Evolutionary conservation across 2,888 invertebrate species (phyloP).

Genomic region (Andrena bicolor): DNA sequence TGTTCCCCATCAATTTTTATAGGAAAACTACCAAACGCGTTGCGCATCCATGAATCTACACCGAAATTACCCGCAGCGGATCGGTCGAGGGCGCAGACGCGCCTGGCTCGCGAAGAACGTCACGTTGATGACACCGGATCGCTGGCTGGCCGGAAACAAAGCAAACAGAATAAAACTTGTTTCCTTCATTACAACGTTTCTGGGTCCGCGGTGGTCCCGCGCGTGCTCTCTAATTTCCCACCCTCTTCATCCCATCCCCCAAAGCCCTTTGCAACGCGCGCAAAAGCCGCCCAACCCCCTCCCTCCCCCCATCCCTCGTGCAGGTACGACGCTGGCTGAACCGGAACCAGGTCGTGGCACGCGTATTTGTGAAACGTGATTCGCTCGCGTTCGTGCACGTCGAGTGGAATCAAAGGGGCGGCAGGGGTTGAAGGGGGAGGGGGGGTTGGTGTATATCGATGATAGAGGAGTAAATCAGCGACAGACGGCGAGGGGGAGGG

Average conservation of each 20-base stretch:
- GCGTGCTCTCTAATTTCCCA: conserved; percentile 52
- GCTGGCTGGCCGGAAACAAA: conserved; percentile 26
- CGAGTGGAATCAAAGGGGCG: conserved; percentile 41
- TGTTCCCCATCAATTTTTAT: not conserved
- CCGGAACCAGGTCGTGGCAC: conserved; percentile 44
- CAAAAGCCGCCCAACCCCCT: conserved; percentile 5
- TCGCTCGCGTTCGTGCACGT: conserved; percentile 47
- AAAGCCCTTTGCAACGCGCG: conserved; percentile 27
- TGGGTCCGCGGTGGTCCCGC: conserved; percentile 14
- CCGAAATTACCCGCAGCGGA: not conserved
- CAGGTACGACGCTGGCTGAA: conserved; percentile 38
- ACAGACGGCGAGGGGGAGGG: not conserved
- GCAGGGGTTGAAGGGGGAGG: no score
- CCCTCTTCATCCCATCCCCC: conserved; percentile 30
- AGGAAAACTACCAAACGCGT: not conserved
- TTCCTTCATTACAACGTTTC: conserved; percentile 55
- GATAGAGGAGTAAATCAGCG: conserved; percentile 47
- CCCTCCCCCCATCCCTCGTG: not conserved
- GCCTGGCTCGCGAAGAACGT: conserved; percentile 9
- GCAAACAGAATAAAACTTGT: conserved; percentile 54
- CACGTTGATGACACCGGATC: conserved; percentile 46
- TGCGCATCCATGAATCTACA: not conserved
- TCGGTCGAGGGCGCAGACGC: not conserved
- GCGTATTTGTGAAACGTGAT: conserved; percentile 65
- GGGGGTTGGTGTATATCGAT: conserved; percentile 12